A percentile compares a stretch with the other conserved stretches of the same genome.
Conservation (phyloP, 2,113 vertebrate species). For the Barnardius zonarius region DNA sequence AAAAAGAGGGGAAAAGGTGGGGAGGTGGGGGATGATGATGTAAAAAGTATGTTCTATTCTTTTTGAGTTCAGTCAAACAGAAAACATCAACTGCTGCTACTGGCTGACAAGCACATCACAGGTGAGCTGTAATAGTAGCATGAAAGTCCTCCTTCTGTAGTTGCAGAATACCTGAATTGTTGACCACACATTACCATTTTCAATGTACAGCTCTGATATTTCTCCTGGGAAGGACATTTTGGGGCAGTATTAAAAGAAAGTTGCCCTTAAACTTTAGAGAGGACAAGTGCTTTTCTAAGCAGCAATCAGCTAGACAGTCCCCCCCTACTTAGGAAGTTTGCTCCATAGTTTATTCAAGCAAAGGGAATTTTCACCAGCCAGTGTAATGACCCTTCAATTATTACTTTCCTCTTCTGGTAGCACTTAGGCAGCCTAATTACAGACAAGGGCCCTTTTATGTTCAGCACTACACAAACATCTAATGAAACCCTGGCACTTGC, state of each 20-base stretch:
- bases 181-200: neutral
- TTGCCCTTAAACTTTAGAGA: neutral
- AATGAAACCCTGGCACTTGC: neutral
- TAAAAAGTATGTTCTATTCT: neutral
- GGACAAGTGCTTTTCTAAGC: neutral
- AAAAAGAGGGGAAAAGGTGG: neutral
- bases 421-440: slow-evolving; percentile 2
- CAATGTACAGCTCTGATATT: neutral
- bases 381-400: neutral
- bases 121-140: neutral
- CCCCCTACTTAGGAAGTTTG: neutral
- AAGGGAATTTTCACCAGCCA: neutral
- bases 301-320: neutral
- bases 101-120: neutral
- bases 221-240: neutral
- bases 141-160: neutral
- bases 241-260: neutral
- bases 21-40: no score
- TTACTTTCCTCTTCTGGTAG: neutral
- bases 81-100: neutral
- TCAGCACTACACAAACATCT: neutral
- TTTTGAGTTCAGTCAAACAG: neutral
- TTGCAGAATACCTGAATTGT: neutral
- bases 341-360: neutral
- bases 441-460: neutral